Percentiles rank a stretch among this genome's conserved stretches.
Evolutionary conservation across 2,113 vertebrate species (phyloP).

Genomic region (Etheostoma cragini): DNA sequence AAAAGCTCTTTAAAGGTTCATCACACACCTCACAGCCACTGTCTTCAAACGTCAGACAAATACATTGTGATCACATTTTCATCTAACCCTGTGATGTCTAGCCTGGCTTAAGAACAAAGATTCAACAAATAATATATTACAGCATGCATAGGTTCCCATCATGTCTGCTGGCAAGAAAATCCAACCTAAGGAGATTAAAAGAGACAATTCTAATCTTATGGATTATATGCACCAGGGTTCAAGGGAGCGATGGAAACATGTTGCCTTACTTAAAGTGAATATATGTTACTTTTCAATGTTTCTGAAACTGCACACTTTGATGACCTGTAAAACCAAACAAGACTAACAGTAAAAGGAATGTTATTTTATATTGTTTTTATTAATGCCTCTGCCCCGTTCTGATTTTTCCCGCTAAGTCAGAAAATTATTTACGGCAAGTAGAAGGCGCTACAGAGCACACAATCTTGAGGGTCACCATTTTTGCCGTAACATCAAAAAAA

Average conservation of each 20-base stretch:
- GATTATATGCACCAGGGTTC: slow-evolving; percentile 1
- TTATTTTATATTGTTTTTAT: too few species aligned
- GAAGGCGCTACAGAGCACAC: too few species aligned
- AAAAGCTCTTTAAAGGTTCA: slow-evolving; percentile 6
- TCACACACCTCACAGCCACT: not conserved
- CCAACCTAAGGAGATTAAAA: slow-evolving; percentile 74
- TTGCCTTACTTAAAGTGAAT: slow-evolving; percentile 1
- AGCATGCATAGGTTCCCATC: slow-evolving; percentile 45
- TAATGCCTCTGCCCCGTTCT: too few species aligned
- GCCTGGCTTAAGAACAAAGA: slow-evolving; percentile 48
- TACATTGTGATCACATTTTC: slow-evolving; percentile 46
- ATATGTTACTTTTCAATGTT: too few species aligned
- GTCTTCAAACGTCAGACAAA: slow-evolving; percentile 34
- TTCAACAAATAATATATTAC: slow-evolving; percentile 39
- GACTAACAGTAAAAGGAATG: too few species aligned
- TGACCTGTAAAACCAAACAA: too few species aligned
- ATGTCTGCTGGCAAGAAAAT: slow-evolving; percentile 58
- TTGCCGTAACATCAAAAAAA: too few species aligned
- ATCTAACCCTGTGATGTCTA: slow-evolving; percentile 21
- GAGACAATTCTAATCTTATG: slow-evolving; percentile 25
- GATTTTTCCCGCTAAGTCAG: too few species aligned
- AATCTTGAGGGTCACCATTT: too few species aligned
- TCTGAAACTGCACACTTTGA: too few species aligned
- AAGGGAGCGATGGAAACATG: slow-evolving; percentile 1
- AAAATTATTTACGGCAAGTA: too few species aligned